Evolutionary conservation across 1,140 invertebrate species (phyloP).

Genomic region (Apis laboriosa): DNA sequence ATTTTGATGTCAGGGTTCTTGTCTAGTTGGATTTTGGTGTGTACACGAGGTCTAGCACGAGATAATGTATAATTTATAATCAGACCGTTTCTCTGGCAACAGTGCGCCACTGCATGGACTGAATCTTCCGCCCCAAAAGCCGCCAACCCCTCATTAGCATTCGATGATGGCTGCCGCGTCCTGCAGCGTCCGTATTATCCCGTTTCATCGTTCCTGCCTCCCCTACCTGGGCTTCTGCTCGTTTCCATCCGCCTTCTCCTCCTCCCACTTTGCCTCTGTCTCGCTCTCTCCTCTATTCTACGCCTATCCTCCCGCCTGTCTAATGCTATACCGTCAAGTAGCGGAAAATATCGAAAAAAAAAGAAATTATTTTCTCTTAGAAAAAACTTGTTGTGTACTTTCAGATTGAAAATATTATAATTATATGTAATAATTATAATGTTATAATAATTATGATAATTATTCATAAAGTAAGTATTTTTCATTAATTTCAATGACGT

Average conservation of each 20-base stretch:
- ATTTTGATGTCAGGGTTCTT: conserved; percentile 59
- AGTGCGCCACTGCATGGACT: conserved; percentile 56
- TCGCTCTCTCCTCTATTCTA: conserved; percentile 36
- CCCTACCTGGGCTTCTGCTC: conserved; percentile 57
- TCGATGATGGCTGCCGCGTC: conserved; percentile 81
- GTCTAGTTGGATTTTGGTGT: conserved; percentile 71
- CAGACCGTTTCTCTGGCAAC: conserved; percentile 75
- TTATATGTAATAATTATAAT: too few species aligned
- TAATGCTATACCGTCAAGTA: conserved; percentile 11
- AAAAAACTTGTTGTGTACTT: too few species aligned
- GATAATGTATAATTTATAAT: conserved; percentile 82
- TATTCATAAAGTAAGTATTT: too few species aligned
- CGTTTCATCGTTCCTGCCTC: conserved; percentile 65
- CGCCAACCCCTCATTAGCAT: conserved; percentile 81
- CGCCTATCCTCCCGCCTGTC: conserved; percentile 26
- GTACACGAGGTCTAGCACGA: conserved; percentile 71
- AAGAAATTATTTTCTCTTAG: background rate
- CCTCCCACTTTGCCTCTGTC: conserved; percentile 13
- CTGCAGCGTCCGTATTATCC: conserved; percentile 79
- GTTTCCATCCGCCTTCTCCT: conserved; percentile 43
- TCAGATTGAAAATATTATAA: too few species aligned
- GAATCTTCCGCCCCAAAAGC: conserved; percentile 72
- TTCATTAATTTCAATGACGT: too few species aligned
- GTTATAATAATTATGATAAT: too few species aligned
- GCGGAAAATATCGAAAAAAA: background rate